phyloP scores from a whole-genome alignment of 2,888 invertebrate species.

The Strigamia transsilvanica region DNA sequence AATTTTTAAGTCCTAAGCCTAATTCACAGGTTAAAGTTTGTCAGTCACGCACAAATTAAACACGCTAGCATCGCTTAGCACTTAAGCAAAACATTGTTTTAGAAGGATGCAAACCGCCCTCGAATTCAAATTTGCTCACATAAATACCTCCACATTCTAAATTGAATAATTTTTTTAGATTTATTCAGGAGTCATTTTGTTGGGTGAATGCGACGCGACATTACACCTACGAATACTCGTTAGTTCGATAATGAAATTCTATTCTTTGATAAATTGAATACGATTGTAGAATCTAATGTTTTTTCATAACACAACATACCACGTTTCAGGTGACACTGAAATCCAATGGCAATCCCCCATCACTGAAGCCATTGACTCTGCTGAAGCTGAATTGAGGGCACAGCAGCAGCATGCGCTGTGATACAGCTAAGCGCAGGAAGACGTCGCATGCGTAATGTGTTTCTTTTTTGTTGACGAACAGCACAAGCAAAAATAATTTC shows the following conservation, averaged over 20 bases:
- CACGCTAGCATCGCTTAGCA: neutral
- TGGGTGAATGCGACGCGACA: no score
- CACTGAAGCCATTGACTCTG: no score
- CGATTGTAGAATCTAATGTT: neutral
- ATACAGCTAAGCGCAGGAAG: neutral
- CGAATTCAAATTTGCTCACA: neutral
- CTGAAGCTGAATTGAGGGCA: slow-evolving; percentile 13
- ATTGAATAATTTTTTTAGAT: no score
- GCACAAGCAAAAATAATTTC: neutral
- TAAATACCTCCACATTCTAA: neutral
- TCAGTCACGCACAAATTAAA: neutral
- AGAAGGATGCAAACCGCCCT: neutral
- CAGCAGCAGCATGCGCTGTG: neutral
- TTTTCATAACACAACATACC: neutral
- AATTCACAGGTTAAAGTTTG: neutral
- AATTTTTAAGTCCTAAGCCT: neutral
- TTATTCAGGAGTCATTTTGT: no score
- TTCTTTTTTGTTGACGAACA: neutral
- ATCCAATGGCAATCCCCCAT: slow-evolving; percentile 14
- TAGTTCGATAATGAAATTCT: no score
- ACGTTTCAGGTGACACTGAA: slow-evolving; percentile 14
- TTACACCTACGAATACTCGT: no score
- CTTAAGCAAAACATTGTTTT: neutral
- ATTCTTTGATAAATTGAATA: no score
- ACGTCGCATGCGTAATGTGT: neutral